Base-by-base conservation (phyloP, 2,113 vertebrate genomes). In the Eupsittula cactorum region DNA sequence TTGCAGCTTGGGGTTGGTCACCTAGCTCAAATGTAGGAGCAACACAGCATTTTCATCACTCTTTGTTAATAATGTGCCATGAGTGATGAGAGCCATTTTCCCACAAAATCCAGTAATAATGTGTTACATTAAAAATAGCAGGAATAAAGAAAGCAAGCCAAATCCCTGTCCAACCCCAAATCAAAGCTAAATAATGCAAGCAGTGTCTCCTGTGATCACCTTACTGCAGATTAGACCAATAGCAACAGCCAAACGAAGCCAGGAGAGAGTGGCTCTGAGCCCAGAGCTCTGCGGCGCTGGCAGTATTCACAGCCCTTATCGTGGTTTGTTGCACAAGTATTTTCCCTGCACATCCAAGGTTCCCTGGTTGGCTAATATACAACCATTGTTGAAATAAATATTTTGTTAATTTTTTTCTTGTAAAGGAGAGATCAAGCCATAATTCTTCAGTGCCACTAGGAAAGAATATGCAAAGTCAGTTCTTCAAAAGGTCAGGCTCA, bases 201-300 rank as follows among this genome's bases (percentile, higher is more conserved):
- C 25, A 69, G 77, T 15, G 16, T 84, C 90, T 96, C 93, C 80
- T 96, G 88, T 75, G 93, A 86, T 92, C 64, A 27, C 93, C 80
- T 91, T 10, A 1, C 68, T 68, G 15, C 10, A 80, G 92, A 75
- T 86, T 52, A 92, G 80, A 92, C 91, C 95, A 92, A 71, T 75
- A 92, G 80, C 76, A 94, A 63, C 37, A 16, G 75, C 77, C 7
- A 3, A 86, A 57, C 0, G 7, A 81, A 92, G 77, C 69, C 96
- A 87, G 77, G 77, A 96, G 80, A 31, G 83, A 29, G 91, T 79
- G 92, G 96, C 90, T 82, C 39, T 69, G 92, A 94, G 96, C 96
- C 91, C 92, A 82, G 95, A 87, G 90, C 83, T 93, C 77, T 78
- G 73, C 83, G 84, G 73, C 62, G 25, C 80, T 69, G 88, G 76